Conservation (phyloP, 1,140 invertebrate genomes). For the Rhizoglyphus robini region DNA sequence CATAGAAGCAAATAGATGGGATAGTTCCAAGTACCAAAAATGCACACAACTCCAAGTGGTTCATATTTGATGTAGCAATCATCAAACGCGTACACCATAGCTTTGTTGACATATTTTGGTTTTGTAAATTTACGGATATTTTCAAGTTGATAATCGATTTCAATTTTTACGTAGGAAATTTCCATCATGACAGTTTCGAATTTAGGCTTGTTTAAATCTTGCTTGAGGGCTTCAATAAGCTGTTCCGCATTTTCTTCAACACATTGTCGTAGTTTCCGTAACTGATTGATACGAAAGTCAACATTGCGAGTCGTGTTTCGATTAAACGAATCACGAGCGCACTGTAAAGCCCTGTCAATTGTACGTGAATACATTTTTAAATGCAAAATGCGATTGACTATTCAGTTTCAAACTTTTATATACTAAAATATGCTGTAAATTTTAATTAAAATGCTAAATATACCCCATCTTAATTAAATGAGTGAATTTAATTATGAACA, state of each 20-base stretch:
- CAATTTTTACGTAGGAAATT: conserved; percentile 32
- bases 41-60: conserved; percentile 41
- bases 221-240: conserved; percentile 53
- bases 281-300: conserved; percentile 55
- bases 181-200: conserved; percentile 35
- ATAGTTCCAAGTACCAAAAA: conserved; percentile 47
- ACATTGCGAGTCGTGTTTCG: conserved; percentile 24
- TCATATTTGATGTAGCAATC: conserved; percentile 37
- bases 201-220: conserved; percentile 47
- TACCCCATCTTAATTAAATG: too few species aligned
- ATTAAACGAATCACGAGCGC: conserved; percentile 23
- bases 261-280: conserved; percentile 55
- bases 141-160: conserved; percentile 22
- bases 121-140: conserved; percentile 28
- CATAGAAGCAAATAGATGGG: conserved; percentile 39
- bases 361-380: too few species aligned
- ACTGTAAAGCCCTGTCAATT: conserved; percentile 20
- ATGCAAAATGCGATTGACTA: too few species aligned
- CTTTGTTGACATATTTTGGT: conserved; percentile 37
- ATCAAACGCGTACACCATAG: conserved; percentile 39
- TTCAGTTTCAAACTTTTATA: too few species aligned
- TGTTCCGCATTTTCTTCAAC: conserved; percentile 59
- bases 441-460: too few species aligned
- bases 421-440: too few species aligned
- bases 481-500: too few species aligned